Evolutionary conservation across 2,797 vertebrate species (phyloP).

Genomic region (Benthosema pterotum): DNA sequence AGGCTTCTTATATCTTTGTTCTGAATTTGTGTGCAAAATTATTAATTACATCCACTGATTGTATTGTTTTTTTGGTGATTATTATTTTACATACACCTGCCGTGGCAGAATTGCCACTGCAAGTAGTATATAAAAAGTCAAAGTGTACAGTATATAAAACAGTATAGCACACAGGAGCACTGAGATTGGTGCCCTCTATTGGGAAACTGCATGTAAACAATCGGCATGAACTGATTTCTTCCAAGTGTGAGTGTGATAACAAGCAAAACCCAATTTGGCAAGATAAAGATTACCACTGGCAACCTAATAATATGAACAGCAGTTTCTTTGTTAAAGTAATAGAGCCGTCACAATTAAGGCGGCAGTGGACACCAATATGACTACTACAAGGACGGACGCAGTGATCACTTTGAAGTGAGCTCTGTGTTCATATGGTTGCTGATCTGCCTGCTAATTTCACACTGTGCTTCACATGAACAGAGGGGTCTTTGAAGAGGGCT

Average conservation of each 20-base stretch:
- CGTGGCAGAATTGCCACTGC: too few relatives aligned
- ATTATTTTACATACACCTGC: too few relatives aligned
- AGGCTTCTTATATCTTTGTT: background rate
- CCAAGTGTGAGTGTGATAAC: background rate
- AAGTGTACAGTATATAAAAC: too few relatives aligned
- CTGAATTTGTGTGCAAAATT: too few relatives aligned
- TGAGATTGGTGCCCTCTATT: conserved; percentile 36
- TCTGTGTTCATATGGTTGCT: conserved; percentile 36
- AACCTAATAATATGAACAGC: too few relatives aligned
- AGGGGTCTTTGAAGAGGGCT: conserved; percentile 35
- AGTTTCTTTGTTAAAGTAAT: too few relatives aligned
- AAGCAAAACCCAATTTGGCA: background rate
- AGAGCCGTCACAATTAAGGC: background rate
- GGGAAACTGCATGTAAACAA: conserved; percentile 5
- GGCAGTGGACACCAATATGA: background rate
- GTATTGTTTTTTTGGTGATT: too few relatives aligned
- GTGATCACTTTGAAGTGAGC: conserved; percentile 41
- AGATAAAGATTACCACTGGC: too few relatives aligned
- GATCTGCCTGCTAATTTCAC: conserved; percentile 48
- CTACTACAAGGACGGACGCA: background rate
- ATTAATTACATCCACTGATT: too few relatives aligned
- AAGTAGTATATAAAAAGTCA: too few relatives aligned
- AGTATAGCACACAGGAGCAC: background rate
- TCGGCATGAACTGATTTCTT: background rate
- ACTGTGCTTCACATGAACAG: conserved; percentile 34